Evolutionary conservation across 1,140 invertebrate species (phyloP).

Genomic region (Alviniconcha marisindica): DNA sequence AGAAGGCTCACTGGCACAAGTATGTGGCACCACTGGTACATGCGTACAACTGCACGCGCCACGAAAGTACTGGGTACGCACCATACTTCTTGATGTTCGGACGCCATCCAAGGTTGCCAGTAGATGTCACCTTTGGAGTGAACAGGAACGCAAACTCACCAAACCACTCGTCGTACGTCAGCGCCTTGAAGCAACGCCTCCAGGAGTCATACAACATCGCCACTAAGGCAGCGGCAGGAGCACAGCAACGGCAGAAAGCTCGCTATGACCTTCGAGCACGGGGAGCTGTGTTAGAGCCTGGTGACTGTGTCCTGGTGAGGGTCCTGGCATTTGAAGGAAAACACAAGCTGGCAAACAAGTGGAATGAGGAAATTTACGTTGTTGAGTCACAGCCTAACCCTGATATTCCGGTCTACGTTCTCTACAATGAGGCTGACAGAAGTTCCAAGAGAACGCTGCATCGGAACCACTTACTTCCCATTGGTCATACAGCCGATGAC

Average conservation of each 20-base stretch:
- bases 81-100: constrained; percentile 44
- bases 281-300: constrained; percentile 30
- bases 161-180: neutral
- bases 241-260: constrained; percentile 10
- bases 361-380: constrained; percentile 38
- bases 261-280: constrained; percentile 34
- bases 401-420: constrained; percentile 45
- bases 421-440: constrained; percentile 26
- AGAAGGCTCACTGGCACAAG: constrained; percentile 43
- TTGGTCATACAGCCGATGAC: too few species aligned
- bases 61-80: constrained; percentile 34
- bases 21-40: constrained; percentile 25
- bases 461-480: constrained; percentile 44
- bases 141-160: neutral
- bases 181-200: constrained; percentile 24
- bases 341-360: constrained; percentile 45
- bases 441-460: constrained; percentile 36
- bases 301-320: constrained; percentile 46
- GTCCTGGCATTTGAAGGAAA: constrained; percentile 33
- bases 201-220: constrained; percentile 26
- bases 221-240: neutral
- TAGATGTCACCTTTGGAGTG: constrained; percentile 36
- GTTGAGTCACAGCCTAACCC: constrained; percentile 32
- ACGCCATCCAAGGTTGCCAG: constrained; percentile 35
- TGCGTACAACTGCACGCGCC: constrained; percentile 43